phyloP scores from a whole-genome alignment of 2,888 invertebrate genomes.

The Drosophila emarginata region DNA sequence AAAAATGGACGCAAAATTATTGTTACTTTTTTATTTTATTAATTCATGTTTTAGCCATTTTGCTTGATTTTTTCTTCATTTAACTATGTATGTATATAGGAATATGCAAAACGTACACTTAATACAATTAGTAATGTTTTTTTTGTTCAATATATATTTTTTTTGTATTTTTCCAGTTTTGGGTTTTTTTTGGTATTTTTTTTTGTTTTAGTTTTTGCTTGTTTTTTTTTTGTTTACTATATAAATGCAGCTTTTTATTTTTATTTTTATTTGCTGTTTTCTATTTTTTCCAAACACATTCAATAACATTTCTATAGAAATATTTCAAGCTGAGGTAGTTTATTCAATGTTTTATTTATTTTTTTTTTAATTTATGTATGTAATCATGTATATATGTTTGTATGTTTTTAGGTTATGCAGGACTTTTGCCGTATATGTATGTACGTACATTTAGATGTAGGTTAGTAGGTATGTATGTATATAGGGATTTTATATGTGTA shows the following conservation, averaged over 20 bases:
- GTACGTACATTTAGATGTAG: not conserved
- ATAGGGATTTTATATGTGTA: not conserved
- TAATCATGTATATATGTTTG: conserved; percentile 29
- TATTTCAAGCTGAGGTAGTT: conserved; percentile 80
- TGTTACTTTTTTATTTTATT: conserved; percentile 50
- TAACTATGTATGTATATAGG: conserved; percentile 64
- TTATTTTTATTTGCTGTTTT: conserved; percentile 30
- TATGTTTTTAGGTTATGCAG: conserved; percentile 30
- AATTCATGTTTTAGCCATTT: conserved; percentile 41
- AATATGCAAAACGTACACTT: conserved; percentile 76
- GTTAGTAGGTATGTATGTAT: not conserved
- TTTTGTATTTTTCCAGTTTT: conserved; percentile 23
- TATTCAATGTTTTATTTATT: conserved; percentile 51
- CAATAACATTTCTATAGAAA: conserved; percentile 75
- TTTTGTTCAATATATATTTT: conserved; percentile 15
- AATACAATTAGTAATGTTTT: conserved; percentile 51
- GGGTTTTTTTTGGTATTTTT: conserved; percentile 9
- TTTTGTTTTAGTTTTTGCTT: conserved; percentile 21
- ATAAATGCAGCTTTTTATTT: conserved; percentile 73
- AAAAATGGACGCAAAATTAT: conserved; percentile 78
- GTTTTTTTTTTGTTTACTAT: conserved; percentile 39
- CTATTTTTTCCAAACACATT: conserved; percentile 60
- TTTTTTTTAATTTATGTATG: conserved; percentile 18
- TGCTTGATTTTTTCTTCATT: conserved; percentile 49
- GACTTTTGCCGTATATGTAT: conserved; percentile 1